Conservation (phyloP, 2,888 invertebrate genomes). For the Caenorhabditis wallacei region DNA sequence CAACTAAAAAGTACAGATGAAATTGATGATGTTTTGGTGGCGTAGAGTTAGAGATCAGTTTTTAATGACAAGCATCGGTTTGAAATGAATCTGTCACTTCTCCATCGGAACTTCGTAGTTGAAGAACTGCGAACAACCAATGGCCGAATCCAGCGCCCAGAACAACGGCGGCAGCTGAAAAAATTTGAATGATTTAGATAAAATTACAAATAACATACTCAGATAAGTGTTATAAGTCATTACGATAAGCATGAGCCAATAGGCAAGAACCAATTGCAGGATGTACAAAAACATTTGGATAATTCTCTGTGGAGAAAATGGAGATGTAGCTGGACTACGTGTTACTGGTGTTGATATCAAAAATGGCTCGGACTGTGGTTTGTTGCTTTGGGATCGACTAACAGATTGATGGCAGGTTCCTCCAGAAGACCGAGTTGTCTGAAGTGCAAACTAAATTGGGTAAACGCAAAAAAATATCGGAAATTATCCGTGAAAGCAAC, state of each 20-base stretch:
- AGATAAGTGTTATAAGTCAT: constrained; percentile 82
- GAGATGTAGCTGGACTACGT: constrained; percentile 29
- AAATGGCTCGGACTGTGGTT: constrained; percentile 55
- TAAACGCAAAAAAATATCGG: neutral
- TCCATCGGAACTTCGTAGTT: constrained; percentile 68
- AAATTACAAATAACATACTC: constrained; percentile 59
- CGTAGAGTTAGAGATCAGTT: constrained; percentile 11
- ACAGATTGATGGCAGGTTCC: constrained; percentile 46
- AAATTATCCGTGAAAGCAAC: neutral
- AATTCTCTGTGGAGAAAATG: constrained; percentile 61
- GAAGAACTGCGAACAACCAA: constrained; percentile 78
- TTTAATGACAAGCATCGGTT: constrained; percentile 78
- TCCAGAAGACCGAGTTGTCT: constrained; percentile 49
- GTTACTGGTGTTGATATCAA: constrained; percentile 19
- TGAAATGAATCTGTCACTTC: constrained; percentile 76
- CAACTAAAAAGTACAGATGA: constrained; percentile 2
- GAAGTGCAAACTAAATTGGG: constrained; percentile 43
- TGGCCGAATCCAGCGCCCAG: constrained; percentile 80
- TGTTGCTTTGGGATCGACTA: constrained; percentile 18
- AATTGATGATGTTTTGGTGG: constrained; percentile 20
- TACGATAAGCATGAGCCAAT: constrained; percentile 81
- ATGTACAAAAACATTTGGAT: constrained; percentile 66
- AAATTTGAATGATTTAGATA: neutral
- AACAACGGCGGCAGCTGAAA: constrained; percentile 77
- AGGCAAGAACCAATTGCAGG: constrained; percentile 80